Percentiles rank a stretch among this genome's conserved stretches.
Evolutionary conservation across 2,113 vertebrate species (phyloP).

Genomic region (Colaptes auratus): DNA sequence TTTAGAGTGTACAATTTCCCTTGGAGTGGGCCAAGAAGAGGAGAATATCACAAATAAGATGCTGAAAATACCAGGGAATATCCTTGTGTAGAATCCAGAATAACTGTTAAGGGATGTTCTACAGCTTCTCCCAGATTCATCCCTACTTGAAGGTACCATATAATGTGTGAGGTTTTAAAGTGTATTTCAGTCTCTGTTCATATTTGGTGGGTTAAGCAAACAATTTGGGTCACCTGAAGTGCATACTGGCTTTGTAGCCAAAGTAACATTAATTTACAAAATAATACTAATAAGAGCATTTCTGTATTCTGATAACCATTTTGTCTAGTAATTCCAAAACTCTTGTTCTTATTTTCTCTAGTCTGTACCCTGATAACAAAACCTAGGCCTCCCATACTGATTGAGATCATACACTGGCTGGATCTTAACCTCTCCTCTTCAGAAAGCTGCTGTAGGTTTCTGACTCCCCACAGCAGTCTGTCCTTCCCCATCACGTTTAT

Average conservation of each 20-base stretch:
- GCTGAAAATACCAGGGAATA: background rate
- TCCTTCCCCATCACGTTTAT: background rate
- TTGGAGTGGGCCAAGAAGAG: background rate
- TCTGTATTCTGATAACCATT: background rate
- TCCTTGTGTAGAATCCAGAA: background rate
- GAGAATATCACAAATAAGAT: background rate
- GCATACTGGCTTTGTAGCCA: background rate
- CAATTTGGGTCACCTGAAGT: background rate
- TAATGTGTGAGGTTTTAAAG: rapidly evolving
- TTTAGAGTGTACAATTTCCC: background rate
- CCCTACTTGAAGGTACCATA: background rate
- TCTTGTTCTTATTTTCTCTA: background rate
- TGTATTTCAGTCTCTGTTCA: background rate
- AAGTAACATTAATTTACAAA: background rate
- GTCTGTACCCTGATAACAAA: background rate
- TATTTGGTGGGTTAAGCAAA: background rate
- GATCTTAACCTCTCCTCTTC: background rate
- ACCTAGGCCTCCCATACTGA: background rate
- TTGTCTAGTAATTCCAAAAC: background rate
- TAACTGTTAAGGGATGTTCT: background rate
- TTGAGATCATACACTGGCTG: background rate
- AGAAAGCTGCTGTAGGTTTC: background rate
- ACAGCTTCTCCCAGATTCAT: background rate
- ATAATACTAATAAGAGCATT: background rate
- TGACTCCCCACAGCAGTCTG: background rate